Base-by-base conservation (phyloP, 2,888 invertebrate genomes). In the Drosophila maculinotata region DNA sequence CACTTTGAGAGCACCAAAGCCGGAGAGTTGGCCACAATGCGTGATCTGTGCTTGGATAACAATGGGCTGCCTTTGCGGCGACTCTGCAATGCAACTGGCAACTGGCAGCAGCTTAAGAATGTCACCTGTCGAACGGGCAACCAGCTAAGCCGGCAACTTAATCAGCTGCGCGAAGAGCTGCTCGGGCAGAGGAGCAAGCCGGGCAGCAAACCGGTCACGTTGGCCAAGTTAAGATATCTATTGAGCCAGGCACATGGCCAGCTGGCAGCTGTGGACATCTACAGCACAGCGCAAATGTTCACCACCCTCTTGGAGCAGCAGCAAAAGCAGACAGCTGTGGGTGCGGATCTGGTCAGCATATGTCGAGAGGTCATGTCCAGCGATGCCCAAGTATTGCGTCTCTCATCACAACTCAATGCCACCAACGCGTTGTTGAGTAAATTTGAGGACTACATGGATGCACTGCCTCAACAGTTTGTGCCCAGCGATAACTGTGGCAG, bases 361-460 rank as follows among this genome's bases (percentile, higher is more conserved):
- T 89, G 87, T 17, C 92, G 94, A 68, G 92, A 93, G 79, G 89
- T 94, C 17, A 93, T 94, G 93, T 80, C 91, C 15, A 89, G 92
- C 1, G 92, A 93, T 76, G 84, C 53, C 6, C 45, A 74, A 0
- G 74, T 89, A 3, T 59, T 91, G 9, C 80, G 84, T 1, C 60
- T 87, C 7, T 89, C 92, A 65, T 92, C 88, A 0, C 57, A 92
- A 8, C 90, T 94, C 33, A 95, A 95, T 91, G 93, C 94, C 10
- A 94, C 95, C 1, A 95, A 95, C 81, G 89, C 92, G 0, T 92
- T 95, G 63, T 89, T 95, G 49, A 93, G 93, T 71, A 92, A 93
- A 1, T 91, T 94, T 15, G 94, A 93, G 72, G 90, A 92, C 44
- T 92, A 94, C 17, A 92, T 94, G 72, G 92, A 93, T 79, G 90